Percentiles rank a stretch among this genome's conserved stretches.
Conservation (phyloP, 2,797 vertebrate genomes). For the Holocentrus rufus region DNA sequence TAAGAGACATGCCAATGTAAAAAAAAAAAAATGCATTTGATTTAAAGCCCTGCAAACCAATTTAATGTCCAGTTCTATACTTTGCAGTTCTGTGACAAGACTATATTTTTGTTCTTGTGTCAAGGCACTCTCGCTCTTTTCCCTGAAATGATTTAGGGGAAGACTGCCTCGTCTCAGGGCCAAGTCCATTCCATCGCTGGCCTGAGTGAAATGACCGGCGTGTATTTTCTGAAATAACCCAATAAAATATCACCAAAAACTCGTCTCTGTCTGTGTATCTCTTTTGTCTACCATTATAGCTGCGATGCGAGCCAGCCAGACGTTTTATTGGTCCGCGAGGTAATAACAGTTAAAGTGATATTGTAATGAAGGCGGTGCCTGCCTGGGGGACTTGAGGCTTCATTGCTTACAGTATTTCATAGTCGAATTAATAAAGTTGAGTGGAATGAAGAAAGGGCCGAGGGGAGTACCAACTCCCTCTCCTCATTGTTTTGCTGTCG, state of each 20-base stretch:
- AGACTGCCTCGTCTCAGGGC: neutral
- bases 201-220: conserved; percentile 27
- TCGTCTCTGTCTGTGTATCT: conserved; percentile 15
- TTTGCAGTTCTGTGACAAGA: neutral
- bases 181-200: conserved; percentile 23
- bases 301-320: conserved; percentile 29
- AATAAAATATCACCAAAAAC: conserved; percentile 41
- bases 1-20: no score
- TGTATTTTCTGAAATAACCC: conserved; percentile 47
- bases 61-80: neutral
- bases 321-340: conserved; percentile 51
- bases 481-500: conserved; percentile 26
- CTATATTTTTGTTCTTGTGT: neutral
- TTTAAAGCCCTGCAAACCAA: neutral
- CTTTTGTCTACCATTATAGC: conserved; percentile 14
- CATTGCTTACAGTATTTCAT: conserved; percentile 48
- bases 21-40: neutral
- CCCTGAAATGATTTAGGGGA: conserved; percentile 29
- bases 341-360: conserved; percentile 60
- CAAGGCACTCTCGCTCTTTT: conserved; percentile 11
- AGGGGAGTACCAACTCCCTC: conserved; percentile 12
- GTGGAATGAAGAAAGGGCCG: conserved; percentile 28
- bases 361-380: conserved; percentile 53
- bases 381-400: conserved; percentile 31
- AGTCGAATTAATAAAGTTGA: conserved; percentile 56